These are phyloP conservation scores for Caenorhabditis parvicauda DNA, from an alignment of 2,888 invertebrate genomes.

Conservation along the genomic window DNA sequence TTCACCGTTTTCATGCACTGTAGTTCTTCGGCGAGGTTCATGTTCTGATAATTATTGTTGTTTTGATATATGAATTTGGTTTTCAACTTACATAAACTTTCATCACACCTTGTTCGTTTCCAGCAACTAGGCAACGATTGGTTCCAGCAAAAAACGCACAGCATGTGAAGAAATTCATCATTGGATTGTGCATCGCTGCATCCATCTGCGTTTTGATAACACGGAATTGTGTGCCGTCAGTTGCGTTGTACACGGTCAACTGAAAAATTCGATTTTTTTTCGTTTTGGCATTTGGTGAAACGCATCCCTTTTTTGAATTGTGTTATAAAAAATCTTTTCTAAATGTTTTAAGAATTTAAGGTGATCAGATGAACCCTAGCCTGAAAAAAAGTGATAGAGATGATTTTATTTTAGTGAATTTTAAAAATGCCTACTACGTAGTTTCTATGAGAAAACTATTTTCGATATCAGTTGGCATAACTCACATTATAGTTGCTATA, in stretches of 20 bases:
- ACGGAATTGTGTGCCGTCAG: slow-evolving; percentile 14
- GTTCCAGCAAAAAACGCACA: slow-evolving; percentile 8
- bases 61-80: background rate
- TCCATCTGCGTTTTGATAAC: slow-evolving; percentile 1
- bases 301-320: too few species aligned
- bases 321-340: background rate
- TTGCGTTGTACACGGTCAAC: slow-evolving; percentile 19
- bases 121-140: slow-evolving; percentile 16
- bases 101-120: slow-evolving; percentile 21
- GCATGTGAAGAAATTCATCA: slow-evolving; percentile 4
- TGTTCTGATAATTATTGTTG: slow-evolving; percentile 5
- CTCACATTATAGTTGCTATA: slow-evolving; percentile 20
- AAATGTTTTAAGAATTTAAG: too few species aligned
- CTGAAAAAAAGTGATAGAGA: too few species aligned
- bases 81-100: slow-evolving; percentile 15
- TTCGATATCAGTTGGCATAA: too few species aligned
- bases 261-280: slow-evolving; percentile 1
- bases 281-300: too few species aligned
- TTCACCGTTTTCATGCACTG: slow-evolving; percentile 4
- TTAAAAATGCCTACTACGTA: too few species aligned
- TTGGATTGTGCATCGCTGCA: slow-evolving; percentile 3
- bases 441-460: too few species aligned
- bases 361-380: too few species aligned
- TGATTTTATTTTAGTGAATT: too few species aligned
- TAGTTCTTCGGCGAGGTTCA: background rate